phyloP scores from a whole-genome alignment of 2,888 invertebrate genomes.

The Notocelia uddmanniana region DNA sequence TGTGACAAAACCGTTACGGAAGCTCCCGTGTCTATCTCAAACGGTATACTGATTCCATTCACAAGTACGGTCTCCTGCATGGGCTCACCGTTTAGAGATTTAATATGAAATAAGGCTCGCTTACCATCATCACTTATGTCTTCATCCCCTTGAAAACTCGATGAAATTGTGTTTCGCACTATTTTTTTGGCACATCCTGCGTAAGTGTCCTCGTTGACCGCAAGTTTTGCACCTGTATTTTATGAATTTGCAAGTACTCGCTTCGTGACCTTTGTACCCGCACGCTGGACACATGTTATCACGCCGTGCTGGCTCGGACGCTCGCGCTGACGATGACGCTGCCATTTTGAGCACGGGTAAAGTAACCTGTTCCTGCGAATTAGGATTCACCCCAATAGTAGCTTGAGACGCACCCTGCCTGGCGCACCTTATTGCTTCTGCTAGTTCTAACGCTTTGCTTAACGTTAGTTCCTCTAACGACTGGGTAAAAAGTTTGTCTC shows the following conservation, averaged over 20 bases:
- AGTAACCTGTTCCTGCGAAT: too few relatives aligned
- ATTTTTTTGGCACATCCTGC: background rate
- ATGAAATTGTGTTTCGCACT: background rate
- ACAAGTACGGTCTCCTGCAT: conserved; percentile 5
- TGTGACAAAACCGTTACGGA: background rate
- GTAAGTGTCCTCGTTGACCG: background rate
- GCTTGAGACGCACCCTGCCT: background rate
- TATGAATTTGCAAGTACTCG: conserved; percentile 1
- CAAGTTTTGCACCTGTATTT: conserved; percentile 7
- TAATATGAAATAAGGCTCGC: background rate
- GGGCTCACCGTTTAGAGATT: background rate
- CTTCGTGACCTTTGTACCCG: conserved; percentile 16
- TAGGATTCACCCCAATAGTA: too few relatives aligned
- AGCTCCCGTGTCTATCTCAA: conserved; percentile 11
- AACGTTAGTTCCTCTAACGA: conserved; percentile 34
- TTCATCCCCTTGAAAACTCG: background rate
- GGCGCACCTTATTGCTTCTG: conserved; percentile 41
- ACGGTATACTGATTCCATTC: background rate
- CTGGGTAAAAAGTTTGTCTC: conserved; percentile 29
- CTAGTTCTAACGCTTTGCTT: conserved; percentile 43
- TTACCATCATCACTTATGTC: background rate
- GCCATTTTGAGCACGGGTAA: conserved; percentile 8
- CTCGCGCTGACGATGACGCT: background rate
- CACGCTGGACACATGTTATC: background rate
- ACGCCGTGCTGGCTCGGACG: background rate